Percentiles rank a stretch among this genome's conserved stretches.
phyloP scores from a whole-genome alignment of 2,113 vertebrate species.

The Malurus elegans region DNA sequence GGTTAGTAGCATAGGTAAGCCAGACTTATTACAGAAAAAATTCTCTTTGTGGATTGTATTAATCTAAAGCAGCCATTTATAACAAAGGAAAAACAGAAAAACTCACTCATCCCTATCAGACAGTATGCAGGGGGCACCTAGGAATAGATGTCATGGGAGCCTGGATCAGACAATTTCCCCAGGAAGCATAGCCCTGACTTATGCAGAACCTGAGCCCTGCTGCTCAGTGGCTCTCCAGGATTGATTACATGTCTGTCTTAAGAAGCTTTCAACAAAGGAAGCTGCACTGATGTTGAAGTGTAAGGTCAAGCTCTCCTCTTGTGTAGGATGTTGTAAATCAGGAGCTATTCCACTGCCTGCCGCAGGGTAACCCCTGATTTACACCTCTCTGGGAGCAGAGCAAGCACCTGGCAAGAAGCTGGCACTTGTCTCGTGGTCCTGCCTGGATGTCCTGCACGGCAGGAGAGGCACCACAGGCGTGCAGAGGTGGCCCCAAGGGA shows the following conservation, averaged over 20 bases:
- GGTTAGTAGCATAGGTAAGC: background rate
- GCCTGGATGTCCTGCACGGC: accelerated
- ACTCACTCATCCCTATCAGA: background rate
- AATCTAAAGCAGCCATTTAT: background rate
- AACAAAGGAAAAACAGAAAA: background rate
- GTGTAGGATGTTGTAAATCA: constrained; percentile 55
- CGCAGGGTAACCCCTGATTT: constrained; percentile 32
- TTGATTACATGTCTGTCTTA: constrained; percentile 49
- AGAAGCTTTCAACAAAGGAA: constrained; percentile 52
- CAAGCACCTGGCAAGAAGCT: background rate
- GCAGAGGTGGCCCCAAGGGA: background rate
- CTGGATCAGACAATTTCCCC: background rate
- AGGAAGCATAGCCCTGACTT: background rate
- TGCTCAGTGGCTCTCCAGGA: background rate
- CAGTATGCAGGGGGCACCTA: background rate
- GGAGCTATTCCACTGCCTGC: background rate
- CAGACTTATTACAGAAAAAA: background rate
- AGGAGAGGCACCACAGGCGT: background rate
- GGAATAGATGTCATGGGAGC: background rate
- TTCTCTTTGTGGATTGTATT: background rate
- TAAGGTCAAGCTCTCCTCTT: constrained; percentile 60
- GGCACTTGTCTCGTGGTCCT: background rate
- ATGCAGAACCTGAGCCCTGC: constrained; percentile 12
- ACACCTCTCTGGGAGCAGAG: background rate
- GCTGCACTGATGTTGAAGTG: constrained; percentile 33